These are phyloP conservation scores for Rhea americana DNA, from an alignment of 2,113 vertebrate genomes.

Conservation along the genomic window DNA sequence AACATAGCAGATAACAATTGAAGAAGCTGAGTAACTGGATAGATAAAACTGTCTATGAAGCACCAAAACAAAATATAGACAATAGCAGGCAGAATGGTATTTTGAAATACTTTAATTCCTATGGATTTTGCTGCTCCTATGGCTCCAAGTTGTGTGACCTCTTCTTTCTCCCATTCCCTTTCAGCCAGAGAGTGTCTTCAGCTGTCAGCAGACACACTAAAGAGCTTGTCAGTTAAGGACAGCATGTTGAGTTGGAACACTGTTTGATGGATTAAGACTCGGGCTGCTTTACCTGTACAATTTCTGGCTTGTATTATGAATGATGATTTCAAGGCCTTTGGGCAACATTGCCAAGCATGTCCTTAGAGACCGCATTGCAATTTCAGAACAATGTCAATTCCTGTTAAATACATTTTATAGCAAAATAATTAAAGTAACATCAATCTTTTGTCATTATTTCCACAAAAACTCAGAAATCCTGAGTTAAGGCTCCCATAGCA, in stretches of 20 bases:
- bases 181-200: constrained; percentile 17
- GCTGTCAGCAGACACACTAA: constrained; percentile 42
- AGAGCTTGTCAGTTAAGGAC: constrained; percentile 54
- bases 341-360: constrained; percentile 9
- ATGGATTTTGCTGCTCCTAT: not conserved
- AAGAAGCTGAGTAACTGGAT: not conserved
- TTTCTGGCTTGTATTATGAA: constrained; percentile 38
- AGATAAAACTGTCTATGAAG: not conserved
- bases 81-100: not conserved
- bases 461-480: not conserved
- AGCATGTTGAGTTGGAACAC: constrained; percentile 19
- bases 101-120: constrained; percentile 14
- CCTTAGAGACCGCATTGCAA: constrained; percentile 46
- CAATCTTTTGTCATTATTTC: constrained; percentile 13
- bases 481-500: not conserved
- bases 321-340: constrained; percentile 53
- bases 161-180: not conserved
- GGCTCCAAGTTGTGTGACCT: not conserved
- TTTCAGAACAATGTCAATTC: constrained; percentile 59
- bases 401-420: constrained; percentile 26
- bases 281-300: constrained; percentile 50
- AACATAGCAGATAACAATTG: not conserved
- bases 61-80: not conserved
- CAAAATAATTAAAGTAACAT: constrained; percentile 46
- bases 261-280: constrained; percentile 52